Evolutionary conservation across 2,113 vertebrate genomes (phyloP).

Genomic region (Cephalopterus ornatus): DNA sequence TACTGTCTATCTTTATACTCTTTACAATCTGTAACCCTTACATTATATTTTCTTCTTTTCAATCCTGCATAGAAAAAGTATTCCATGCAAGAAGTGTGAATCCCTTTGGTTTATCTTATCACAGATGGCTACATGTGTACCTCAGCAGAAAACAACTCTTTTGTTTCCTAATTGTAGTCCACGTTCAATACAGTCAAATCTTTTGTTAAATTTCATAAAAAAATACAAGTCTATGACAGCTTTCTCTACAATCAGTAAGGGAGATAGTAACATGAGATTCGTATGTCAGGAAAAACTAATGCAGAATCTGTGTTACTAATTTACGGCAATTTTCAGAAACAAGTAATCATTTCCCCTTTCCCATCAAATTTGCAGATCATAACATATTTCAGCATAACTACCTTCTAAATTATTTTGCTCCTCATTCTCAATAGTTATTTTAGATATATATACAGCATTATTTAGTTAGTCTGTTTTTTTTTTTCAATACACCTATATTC

Average conservation of each 20-base stretch:
- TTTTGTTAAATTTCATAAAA: not conserved
- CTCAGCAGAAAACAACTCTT: not conserved
- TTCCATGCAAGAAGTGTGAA: not conserved
- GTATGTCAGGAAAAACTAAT: not conserved
- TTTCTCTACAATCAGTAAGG: not conserved
- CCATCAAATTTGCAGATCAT: not conserved
- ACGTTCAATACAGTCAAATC: not conserved
- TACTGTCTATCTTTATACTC: not conserved
- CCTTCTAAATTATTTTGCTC: not conserved
- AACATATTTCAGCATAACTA: not conserved
- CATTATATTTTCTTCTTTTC: not conserved
- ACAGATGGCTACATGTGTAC: not conserved
- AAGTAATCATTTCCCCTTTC: not conserved
- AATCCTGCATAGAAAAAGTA: not conserved
- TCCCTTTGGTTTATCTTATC: not conserved
- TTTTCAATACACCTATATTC: not conserved
- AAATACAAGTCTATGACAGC: not conserved
- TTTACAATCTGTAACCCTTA: not conserved
- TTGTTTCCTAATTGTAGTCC: not conserved
- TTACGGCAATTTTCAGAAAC: not conserved
- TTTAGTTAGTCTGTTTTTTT: not conserved
- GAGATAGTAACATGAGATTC: not conserved
- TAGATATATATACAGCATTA: not conserved
- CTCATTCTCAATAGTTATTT: not conserved
- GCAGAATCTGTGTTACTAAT: not conserved